Conservation (phyloP, 2,797 vertebrate species). For the Sebastes minor region DNA sequence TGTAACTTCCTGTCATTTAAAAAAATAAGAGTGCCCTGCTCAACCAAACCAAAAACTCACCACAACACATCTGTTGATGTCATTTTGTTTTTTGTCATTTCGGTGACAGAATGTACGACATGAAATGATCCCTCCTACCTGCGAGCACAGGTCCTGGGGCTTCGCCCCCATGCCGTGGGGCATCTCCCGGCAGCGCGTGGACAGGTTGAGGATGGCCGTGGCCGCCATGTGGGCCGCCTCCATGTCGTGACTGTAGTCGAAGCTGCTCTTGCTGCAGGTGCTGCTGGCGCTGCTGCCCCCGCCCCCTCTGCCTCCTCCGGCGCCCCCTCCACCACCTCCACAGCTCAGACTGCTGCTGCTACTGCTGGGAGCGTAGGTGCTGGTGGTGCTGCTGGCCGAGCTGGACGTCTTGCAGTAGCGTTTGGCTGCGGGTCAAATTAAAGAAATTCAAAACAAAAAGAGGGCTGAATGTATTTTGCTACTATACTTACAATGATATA, state of each 20-base stretch:
- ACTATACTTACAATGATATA: neutral
- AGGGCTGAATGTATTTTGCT: neutral
- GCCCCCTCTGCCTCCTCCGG: conserved; percentile 82
- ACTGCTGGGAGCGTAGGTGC: conserved; percentile 98
- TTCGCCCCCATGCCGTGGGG: conserved; percentile 94
- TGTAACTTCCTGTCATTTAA: neutral
- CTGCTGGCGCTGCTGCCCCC: conserved; percentile 98
- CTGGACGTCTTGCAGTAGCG: conserved; percentile 98
- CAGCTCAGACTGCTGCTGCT: conserved; percentile 93
- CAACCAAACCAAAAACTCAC: neutral
- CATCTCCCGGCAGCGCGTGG: conserved; percentile 97
- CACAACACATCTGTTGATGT: neutral
- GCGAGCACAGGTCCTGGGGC: conserved; percentile 93
- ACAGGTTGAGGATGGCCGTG: conserved; percentile 97
- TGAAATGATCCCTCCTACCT: conserved; percentile 82
- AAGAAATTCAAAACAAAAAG: neutral
- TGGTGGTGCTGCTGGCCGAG: conserved; percentile 97
- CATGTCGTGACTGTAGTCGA: conserved; percentile 98
- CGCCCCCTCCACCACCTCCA: conserved; percentile 86
- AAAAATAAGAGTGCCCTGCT: neutral
- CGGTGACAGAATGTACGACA: neutral
- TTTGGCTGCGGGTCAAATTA: conserved; percentile 85
- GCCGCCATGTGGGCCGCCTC: conserved; percentile 98
- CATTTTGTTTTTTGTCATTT: neutral
- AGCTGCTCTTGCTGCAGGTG: conserved; percentile 99